Base-by-base conservation (phyloP, 2,113 vertebrate species). In the Cyphomyrus discorhynchus region DNA sequence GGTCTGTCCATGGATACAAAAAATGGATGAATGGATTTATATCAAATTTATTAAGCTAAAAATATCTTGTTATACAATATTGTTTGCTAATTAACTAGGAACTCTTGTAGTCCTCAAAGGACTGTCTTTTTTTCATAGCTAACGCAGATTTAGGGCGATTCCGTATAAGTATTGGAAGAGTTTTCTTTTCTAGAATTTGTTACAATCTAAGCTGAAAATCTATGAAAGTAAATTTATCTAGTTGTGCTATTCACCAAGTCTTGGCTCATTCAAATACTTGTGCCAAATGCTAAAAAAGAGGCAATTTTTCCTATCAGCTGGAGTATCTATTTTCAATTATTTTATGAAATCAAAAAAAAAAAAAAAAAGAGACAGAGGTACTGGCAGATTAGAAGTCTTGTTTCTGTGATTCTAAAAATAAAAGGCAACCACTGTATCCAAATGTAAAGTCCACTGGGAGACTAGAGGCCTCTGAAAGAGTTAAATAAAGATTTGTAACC, bases 271-370 rank as follows among this genome's bases (percentile, higher is more conserved):
- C 50, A 89, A 58, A 45, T 27, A 62, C 83, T 86, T 49, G 46
- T 86, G 89, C 66, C 89, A 80, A 53, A 70, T 87, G 85, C 8
- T 90, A 70, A 88, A 87, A 49, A 50, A 52, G 27, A 31, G 35
- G 56, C 52, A 15, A 66, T 56, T 86, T 89, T 89, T 89, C 80
- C 56, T 6, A 89, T 86, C 56, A 45, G 9, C 53, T 70, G 11
- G 82, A 90, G 89, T 58, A 31, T 46, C 13, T 24, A 90, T 77
- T 10, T 77, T 77, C 19, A 39, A 77, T 77, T 35, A 13, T 39
- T 39, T 77, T 77, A 77, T 0, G 0, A 39, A 77, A 77, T 39
- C 66, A 70, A 74, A 74, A 74, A 77, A 66, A 52, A 21, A 58
- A 70, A 58, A 24, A 58, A 27, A 77, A 77, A 77, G 15, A 74